phyloP scores from a whole-genome alignment of 2,888 invertebrate species.

The Idaea straminata region DNA sequence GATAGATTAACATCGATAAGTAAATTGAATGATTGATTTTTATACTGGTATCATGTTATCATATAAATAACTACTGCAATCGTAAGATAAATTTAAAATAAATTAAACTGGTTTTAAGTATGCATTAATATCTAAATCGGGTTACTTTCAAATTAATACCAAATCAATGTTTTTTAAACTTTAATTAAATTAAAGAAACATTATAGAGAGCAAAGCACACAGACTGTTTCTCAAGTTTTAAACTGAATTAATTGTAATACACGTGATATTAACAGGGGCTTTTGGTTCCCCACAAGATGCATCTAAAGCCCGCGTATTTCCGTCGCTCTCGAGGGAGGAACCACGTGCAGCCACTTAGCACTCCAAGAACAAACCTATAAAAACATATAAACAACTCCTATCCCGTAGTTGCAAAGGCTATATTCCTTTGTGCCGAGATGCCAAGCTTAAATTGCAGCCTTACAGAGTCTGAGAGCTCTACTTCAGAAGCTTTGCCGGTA shows the following conservation, averaged over 20 bases:
- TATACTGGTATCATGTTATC: too few relatives aligned
- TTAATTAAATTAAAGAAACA: background rate
- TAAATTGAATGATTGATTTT: background rate
- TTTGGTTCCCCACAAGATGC: constrained; percentile 67
- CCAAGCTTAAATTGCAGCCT: constrained; percentile 57
- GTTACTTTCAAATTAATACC: background rate
- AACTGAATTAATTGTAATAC: constrained; percentile 68
- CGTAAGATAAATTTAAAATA: too few relatives aligned
- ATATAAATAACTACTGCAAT: too few relatives aligned
- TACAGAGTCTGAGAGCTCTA: constrained; percentile 65
- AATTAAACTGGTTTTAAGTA: too few relatives aligned
- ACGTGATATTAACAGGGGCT: constrained; percentile 63
- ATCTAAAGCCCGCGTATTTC: constrained; percentile 65
- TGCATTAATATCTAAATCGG: too few relatives aligned
- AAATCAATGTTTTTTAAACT: background rate
- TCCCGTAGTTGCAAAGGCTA: constrained; percentile 48
- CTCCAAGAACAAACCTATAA: constrained; percentile 54
- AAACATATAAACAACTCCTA: constrained; percentile 48
- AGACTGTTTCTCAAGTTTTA: constrained; percentile 43
- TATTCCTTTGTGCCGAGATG: constrained; percentile 47
- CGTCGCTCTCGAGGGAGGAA: constrained; percentile 53
- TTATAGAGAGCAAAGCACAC: constrained; percentile 14
- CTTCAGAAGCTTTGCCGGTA: constrained; percentile 68
- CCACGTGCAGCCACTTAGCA: constrained; percentile 76
- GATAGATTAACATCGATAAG: background rate